These are phyloP conservation scores for Acanthisitta chloris DNA, from an alignment of 2,113 vertebrate species.

Conservation along the genomic window DNA sequence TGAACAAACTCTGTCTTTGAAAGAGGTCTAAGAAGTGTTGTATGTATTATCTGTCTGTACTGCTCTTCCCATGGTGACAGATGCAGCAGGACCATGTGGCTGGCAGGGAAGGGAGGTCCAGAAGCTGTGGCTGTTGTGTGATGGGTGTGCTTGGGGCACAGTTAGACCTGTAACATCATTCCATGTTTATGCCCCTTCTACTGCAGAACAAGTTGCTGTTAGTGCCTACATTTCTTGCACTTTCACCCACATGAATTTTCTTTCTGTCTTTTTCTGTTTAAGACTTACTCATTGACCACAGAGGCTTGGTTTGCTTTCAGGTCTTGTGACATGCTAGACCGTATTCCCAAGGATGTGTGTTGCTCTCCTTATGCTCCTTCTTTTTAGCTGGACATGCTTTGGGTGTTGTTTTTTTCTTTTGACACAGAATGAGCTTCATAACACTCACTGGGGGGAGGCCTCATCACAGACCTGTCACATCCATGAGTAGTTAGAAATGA, in stretches of 20 bases:
- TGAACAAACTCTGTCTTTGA: neutral
- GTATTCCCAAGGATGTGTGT: neutral
- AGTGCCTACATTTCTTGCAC: fast-evolving
- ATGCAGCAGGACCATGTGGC: neutral
- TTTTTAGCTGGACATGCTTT: neutral
- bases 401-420: neutral
- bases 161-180: neutral
- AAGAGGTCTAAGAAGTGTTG: neutral
- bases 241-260: neutral
- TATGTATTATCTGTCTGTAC: neutral
- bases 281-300: neutral
- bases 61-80: neutral
- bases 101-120: neutral
- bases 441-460: neutral
- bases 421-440: neutral
- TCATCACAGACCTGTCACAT: neutral
- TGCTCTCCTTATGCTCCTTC: neutral
- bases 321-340: neutral
- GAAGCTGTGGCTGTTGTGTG: neutral
- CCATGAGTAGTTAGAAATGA: neutral
- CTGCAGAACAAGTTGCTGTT: neutral
- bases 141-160: neutral
- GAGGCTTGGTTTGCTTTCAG: neutral
- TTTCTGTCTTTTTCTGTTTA: neutral
- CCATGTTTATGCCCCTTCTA: neutral